phyloP scores from a whole-genome alignment of 1,140 invertebrate genomes.

The Zeugodacus cucurbitae region DNA sequence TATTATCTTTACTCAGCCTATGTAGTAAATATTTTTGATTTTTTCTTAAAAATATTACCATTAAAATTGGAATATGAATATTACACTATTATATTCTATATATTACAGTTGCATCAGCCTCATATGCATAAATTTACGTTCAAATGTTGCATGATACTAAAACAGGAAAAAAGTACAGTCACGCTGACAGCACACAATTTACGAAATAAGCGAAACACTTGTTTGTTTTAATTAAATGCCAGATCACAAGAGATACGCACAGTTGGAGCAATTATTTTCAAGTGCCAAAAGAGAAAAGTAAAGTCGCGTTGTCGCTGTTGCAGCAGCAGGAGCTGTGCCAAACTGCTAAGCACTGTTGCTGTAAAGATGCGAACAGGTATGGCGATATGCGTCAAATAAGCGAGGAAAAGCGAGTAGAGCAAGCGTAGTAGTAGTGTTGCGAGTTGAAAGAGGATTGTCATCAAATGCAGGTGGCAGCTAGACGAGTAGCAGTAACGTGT shows the following conservation, averaged over 20 bases:
- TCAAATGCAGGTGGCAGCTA: background rate
- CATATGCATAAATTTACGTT: background rate
- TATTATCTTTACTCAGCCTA: too few relatives aligned
- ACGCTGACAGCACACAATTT: background rate
- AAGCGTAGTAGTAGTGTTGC: background rate
- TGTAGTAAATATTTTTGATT: too few relatives aligned
- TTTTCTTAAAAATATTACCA: too few relatives aligned
- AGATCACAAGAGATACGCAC: background rate
- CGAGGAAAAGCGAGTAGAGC: background rate
- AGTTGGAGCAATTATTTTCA: slow-evolving; percentile 23
- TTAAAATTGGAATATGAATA: too few relatives aligned
- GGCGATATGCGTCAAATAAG: background rate
- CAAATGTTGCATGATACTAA: background rate
- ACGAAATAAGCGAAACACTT: slow-evolving; percentile 7
- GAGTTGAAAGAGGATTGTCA: slow-evolving; percentile 1
- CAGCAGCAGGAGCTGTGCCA: background rate
- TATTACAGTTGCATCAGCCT: background rate
- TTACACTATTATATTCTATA: too few relatives aligned
- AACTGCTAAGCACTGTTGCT: background rate
- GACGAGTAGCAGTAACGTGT: background rate
- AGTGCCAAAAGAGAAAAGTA: background rate
- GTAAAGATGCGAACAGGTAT: background rate
- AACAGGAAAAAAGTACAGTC: background rate
- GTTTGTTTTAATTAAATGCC: slow-evolving; percentile 35
- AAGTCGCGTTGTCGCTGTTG: background rate